Evolutionary conservation across 2,888 invertebrate genomes (phyloP).

Genomic region (Bembecia ichneumoniformis): DNA sequence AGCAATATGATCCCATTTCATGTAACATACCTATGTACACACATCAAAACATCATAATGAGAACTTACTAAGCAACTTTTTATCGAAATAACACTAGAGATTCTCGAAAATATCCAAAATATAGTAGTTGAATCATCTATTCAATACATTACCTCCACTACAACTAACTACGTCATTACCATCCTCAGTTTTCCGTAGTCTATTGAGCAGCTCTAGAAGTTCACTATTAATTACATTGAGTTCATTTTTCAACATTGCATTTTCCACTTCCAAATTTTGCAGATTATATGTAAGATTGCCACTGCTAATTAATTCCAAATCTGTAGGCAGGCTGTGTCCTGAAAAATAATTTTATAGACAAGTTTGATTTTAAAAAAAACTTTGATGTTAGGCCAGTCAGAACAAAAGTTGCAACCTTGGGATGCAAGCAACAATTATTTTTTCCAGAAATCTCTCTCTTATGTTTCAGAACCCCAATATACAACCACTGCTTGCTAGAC

Average conservation of each 20-base stretch:
- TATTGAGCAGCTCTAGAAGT: constrained; percentile 41
- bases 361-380: not conserved
- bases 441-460: not conserved
- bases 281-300: constrained; percentile 33
- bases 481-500: too few relatives aligned
- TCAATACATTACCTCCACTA: constrained; percentile 6
- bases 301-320: constrained; percentile 29
- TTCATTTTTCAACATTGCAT: constrained; percentile 62
- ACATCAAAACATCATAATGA: too few relatives aligned
- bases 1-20: too few relatives aligned
- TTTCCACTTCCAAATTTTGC: constrained; percentile 59
- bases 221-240: constrained; percentile 54
- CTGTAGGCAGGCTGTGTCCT: constrained; percentile 48
- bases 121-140: too few relatives aligned
- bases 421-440: not conserved
- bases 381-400: not conserved
- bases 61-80: too few relatives aligned
- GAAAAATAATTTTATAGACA: constrained; percentile 10
- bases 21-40: too few relatives aligned
- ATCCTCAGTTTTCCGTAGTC: constrained; percentile 43
- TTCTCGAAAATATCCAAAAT: too few relatives aligned
- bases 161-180: constrained; percentile 40
- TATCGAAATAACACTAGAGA: too few relatives aligned
- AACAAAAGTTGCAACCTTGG: too few relatives aligned
- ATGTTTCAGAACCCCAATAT: too few relatives aligned